Evolutionary conservation across 2,888 invertebrate species (phyloP).

Genomic region (Macaria notata): DNA sequence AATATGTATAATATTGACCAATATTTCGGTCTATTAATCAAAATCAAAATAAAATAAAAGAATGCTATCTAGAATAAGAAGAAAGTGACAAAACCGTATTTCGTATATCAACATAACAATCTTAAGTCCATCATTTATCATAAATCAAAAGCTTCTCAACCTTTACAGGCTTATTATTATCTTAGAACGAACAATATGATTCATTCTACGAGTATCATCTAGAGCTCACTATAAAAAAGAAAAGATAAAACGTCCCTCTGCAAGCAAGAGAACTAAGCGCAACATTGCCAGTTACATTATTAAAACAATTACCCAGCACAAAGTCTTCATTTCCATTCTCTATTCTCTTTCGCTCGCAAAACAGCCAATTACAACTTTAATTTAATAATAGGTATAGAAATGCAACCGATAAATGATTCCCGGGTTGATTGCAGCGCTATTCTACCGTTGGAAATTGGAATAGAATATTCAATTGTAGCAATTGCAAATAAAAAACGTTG

Average conservation of each 20-base stretch:
- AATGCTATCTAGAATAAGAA: too few relatives aligned
- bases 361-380: slow-evolving; percentile 28
- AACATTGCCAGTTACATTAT: slow-evolving; percentile 12
- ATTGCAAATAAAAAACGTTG: slow-evolving; percentile 39
- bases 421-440: slow-evolving; percentile 32
- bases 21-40: too few relatives aligned
- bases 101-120: too few relatives aligned
- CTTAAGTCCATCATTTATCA: too few relatives aligned
- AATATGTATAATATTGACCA: too few relatives aligned
- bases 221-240: too few relatives aligned
- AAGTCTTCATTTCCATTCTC: slow-evolving; percentile 14
- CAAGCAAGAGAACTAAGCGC: slow-evolving; percentile 1
- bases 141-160: too few relatives aligned
- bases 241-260: neutral
- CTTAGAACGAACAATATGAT: too few relatives aligned
- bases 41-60: too few relatives aligned
- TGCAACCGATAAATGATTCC: slow-evolving; percentile 36
- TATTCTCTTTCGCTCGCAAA: slow-evolving; percentile 20
- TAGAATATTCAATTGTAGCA: slow-evolving; percentile 35
- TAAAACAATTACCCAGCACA: slow-evolving; percentile 18
- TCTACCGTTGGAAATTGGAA: slow-evolving; percentile 33
- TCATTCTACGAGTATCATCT: too few relatives aligned
- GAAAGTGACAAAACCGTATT: too few relatives aligned
- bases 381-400: slow-evolving; percentile 28
- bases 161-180: too few relatives aligned